Conservation (phyloP, 2,888 invertebrate genomes). For the Macrophya alboannulata region DNA sequence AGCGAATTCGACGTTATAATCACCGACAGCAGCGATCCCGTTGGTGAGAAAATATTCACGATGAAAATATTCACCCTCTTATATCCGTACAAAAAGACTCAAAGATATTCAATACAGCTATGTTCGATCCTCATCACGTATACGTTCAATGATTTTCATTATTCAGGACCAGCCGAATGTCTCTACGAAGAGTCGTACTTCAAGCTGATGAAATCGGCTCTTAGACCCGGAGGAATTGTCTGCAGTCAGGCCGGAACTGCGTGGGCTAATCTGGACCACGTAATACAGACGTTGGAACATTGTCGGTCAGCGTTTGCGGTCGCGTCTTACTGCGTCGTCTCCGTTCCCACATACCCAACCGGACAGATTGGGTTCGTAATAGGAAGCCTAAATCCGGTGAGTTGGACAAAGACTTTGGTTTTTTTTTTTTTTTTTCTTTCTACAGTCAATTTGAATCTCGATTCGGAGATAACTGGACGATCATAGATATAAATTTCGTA, state of each 20-base stretch:
- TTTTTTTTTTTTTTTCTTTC: neutral
- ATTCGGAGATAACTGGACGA: neutral
- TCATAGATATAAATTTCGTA: neutral
- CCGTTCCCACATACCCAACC: conserved; percentile 97
- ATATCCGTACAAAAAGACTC: too few relatives aligned
- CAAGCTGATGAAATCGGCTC: conserved; percentile 90
- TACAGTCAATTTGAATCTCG: neutral
- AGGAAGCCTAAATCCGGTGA: conserved; percentile 88
- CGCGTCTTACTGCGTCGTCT: conserved; percentile 90
- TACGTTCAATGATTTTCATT: neutral
- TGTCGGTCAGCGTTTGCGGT: conserved; percentile 90
- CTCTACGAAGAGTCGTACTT: conserved; percentile 93
- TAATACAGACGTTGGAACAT: conserved; percentile 88
- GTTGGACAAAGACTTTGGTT: conserved; percentile 62
- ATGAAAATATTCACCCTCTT: neutral
- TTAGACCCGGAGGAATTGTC: conserved; percentile 94
- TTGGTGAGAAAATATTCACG: conserved; percentile 83
- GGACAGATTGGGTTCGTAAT: conserved; percentile 98
- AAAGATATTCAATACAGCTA: too few relatives aligned
- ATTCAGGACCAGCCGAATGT: conserved; percentile 85
- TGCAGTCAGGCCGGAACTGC: conserved; percentile 93
- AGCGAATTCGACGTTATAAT: conserved; percentile 98
- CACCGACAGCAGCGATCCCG: conserved; percentile 98
- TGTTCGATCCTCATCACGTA: too few relatives aligned
- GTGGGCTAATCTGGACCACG: conserved; percentile 91